phyloP scores from a whole-genome alignment of 2,888 invertebrate genomes.

The Cephus pulcher region DNA sequence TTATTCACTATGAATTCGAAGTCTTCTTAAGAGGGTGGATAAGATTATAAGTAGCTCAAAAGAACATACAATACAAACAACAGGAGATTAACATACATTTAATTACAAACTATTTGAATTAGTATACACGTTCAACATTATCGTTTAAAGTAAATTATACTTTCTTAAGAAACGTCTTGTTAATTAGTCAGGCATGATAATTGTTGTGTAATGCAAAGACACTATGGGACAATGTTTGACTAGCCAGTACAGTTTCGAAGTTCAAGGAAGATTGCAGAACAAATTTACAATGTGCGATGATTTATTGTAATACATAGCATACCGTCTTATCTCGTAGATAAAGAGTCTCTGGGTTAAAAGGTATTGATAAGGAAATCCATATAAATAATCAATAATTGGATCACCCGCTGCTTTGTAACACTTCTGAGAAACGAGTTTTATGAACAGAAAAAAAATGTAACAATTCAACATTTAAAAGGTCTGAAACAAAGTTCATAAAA shows the following conservation, averaged over 20 bases:
- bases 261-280: neutral
- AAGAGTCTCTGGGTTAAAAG: neutral
- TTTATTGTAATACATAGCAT: neutral
- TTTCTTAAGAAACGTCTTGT: neutral
- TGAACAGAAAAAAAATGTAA: neutral
- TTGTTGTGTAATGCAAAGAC: neutral
- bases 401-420: neutral
- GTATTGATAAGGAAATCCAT: neutral
- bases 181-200: neutral
- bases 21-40: neutral
- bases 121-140: neutral
- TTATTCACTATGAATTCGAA: neutral
- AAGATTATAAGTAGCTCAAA: neutral
- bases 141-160: neutral
- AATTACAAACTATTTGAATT: neutral
- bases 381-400: neutral
- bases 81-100: neutral
- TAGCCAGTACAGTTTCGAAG: neutral
- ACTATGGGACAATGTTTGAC: neutral
- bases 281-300: neutral
- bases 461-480: neutral
- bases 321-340: neutral
- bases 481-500: neutral
- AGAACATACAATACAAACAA: neutral
- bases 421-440: neutral